Percentiles rank a stretch among this genome's conserved stretches.
Conservation (phyloP, 2,797 vertebrate genomes). For the Neosilurus hyrtlii region DNA sequence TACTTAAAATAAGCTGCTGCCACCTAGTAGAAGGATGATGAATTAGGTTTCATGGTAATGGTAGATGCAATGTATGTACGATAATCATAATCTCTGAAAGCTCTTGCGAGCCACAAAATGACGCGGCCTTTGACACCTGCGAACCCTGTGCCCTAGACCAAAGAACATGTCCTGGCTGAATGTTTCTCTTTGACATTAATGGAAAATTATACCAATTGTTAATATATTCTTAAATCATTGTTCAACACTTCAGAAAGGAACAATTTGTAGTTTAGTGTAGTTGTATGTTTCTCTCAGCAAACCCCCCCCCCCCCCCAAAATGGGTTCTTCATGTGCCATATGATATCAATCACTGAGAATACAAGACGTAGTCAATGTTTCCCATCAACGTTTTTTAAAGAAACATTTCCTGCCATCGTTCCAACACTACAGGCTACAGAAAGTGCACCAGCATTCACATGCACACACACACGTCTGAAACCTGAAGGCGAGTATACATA, state of each 20-base stretch:
- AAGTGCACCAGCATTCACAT: neutral
- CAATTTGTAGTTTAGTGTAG: neutral
- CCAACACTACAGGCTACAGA: conserved; percentile 18
- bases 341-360: conserved; percentile 27
- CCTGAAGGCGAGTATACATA: too few relatives aligned
- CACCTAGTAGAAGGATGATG: too few relatives aligned
- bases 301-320: too few relatives aligned
- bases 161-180: neutral
- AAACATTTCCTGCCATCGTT: conserved; percentile 16
- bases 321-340: conserved; percentile 4
- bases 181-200: neutral
- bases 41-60: too few relatives aligned
- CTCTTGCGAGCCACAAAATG: too few relatives aligned
- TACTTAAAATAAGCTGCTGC: too few relatives aligned
- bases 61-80: too few relatives aligned
- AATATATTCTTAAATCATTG: neutral
- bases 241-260: neutral
- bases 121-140: too few relatives aligned
- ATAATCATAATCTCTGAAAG: too few relatives aligned
- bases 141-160: too few relatives aligned
- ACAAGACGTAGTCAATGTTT: conserved; percentile 9
- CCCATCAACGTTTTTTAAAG: neutral
- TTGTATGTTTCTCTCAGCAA: neutral
- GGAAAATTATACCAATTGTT: neutral
- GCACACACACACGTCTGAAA: neutral